Base-by-base conservation (phyloP, 2,113 vertebrate species). In the Apodemus sylvaticus region DNA sequence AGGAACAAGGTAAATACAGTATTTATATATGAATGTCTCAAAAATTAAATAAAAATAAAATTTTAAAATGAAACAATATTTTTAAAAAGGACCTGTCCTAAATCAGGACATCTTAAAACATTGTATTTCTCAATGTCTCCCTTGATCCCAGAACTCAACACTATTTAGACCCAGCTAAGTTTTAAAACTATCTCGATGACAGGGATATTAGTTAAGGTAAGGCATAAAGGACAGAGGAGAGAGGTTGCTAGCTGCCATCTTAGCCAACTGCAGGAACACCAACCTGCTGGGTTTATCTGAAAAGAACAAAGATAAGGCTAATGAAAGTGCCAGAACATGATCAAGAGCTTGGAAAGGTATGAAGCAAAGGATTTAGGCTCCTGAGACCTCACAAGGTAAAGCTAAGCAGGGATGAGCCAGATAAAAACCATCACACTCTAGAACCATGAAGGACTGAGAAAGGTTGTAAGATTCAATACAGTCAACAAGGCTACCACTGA, bases 241-340 rank as follows among this genome's bases (percentile, higher is more conserved):
- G 62, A 68, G 22, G 36, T 48, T 89, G 66, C 5, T 48, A 22
- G 36, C 3, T 64, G 34, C 22, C n/a, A 39, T 66, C 71, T 51
- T 22, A 70, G 55, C 68, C 45, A 74, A 86, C 1, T 39, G 20
- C 34, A 45, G 11, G 9, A 76, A 74, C 48, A 31, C 0, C 34
- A 20, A 64, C 55, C 71, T 79, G 45, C 53, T 66, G 12, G 22
- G 58, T 11, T 53, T 1, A 31, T 78, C 66, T 45, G 45, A 92
- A 70, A 94, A 77, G 58, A 91, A 82, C 36, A 45, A 31, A 76
- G 58, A 53, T 20, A n/a, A 82, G 94, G 82, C 4, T 36, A 68
- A 89, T 34, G 6, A 62, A 90, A 55, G 1, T 5, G 19, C 20
- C 0, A 31, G 17, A n/a, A 26, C 26, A 48, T 19, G 22, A 64